Evolutionary conservation across 2,113 vertebrate species (phyloP), one percentile per base, ranked within the genome.

Genomic region (Rhabdornis inornatus): DNA sequence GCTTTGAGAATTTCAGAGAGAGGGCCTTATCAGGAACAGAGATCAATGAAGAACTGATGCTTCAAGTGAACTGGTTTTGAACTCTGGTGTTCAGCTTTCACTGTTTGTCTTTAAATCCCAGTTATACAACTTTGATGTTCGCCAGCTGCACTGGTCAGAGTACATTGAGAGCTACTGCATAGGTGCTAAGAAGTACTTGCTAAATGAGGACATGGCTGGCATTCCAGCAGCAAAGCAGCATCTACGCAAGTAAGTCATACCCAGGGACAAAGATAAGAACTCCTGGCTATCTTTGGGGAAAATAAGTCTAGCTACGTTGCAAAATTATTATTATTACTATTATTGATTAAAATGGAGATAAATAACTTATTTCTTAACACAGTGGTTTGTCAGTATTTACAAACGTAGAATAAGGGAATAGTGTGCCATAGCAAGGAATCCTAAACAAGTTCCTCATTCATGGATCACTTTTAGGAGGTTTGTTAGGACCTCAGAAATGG

Each of bases 161-260:
- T 99, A 99, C 97, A 99, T 99, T 13, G 98, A 99, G 95, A 99
- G 99, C 84, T 99, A 99, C 80, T 99, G 99, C 94, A 97, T 99
- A 87, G 99, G 99, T 89, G 97, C 99, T 66, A 99, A 99, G 98
- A 99, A 99, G 92, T 99, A 99, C 49, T 98, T 99, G 87, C 91
- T 99, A 97, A 99, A 99, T 27, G 99, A 99, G 94, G 99, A 99
- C 96, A 99, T 99, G 99, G 98, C 99, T 33, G 98, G 98, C 93
- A 98, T 99, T 94, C 99, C 99, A 50, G 98, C 98, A 79, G 99
- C 99, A 96, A 98, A 98, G 92, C 98, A 99, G 90, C 99, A 99
- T 83, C 97, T 99, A 95, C 98, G 97, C 96, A 99, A 99, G 99
- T 99, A 97, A 98, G 98, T 94, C 37, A 18, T 30, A 52, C 7